Percentiles rank a stretch among this genome's conserved stretches.
Evolutionary conservation across 2,797 vertebrate species (phyloP).

Genomic region (Enteromius unitaeniatus): DNA sequence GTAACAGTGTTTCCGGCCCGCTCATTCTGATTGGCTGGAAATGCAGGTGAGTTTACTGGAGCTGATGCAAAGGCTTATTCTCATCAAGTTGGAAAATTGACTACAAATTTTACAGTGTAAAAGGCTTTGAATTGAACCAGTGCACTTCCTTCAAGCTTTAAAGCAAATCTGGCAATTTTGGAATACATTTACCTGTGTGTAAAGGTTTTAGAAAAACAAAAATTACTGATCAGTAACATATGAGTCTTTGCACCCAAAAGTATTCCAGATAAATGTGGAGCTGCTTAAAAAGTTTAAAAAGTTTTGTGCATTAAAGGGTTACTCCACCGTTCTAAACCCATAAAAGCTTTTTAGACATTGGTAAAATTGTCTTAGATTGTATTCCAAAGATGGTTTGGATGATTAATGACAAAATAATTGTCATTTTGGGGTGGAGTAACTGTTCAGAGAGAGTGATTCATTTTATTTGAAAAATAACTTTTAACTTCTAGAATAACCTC

Average conservation of each 20-base stretch:
- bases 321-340: too few species aligned
- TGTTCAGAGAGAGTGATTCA: not conserved
- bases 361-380: too few species aligned
- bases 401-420: too few species aligned
- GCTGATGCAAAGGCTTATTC: constrained; percentile 3
- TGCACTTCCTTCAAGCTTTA: not conserved
- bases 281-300: not conserved
- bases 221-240: not conserved
- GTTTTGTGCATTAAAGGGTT: not conserved
- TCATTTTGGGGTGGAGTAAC: too few species aligned
- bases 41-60: constrained; percentile 8
- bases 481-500: not conserved
- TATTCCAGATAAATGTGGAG: not conserved
- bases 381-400: too few species aligned
- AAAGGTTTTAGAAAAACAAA: not conserved
- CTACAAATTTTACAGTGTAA: not conserved
- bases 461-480: not conserved
- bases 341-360: too few species aligned
- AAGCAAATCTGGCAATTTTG: not conserved
- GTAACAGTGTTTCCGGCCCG: not conserved
- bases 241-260: not conserved
- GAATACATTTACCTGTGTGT: not conserved
- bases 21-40: constrained; percentile 9
- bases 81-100: not conserved
- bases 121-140: not conserved